Evolutionary conservation across 2,888 invertebrate species (phyloP).

Genomic region (Drosophila meridionalis): DNA sequence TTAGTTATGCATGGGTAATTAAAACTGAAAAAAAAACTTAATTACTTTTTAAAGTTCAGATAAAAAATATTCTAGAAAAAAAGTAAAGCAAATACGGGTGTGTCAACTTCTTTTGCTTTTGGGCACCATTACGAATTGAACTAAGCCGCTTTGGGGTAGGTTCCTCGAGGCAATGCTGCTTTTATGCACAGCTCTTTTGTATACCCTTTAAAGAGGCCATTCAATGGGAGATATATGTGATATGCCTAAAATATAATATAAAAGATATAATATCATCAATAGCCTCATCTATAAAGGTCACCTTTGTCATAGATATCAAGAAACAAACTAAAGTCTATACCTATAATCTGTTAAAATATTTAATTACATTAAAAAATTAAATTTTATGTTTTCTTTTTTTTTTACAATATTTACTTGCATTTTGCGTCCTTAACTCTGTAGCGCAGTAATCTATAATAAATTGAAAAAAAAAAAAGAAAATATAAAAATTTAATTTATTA

Average conservation of each 20-base stretch:
- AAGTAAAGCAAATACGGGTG: neutral
- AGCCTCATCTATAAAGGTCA: no score
- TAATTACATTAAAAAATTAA: no score
- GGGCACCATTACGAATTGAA: slow-evolving; percentile 14
- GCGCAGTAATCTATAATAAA: neutral
- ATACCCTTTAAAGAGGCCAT: neutral
- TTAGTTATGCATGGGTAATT: neutral
- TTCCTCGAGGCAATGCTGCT: slow-evolving; percentile 14
- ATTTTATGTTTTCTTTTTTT: no score
- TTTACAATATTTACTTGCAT: no score
- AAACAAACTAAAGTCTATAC: no score
- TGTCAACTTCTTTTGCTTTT: slow-evolving; percentile 2
- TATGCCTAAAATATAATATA: neutral
- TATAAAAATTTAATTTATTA: neutral
- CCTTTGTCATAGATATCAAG: no score
- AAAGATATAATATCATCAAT: neutral
- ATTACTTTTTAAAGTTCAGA: neutral
- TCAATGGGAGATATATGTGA: neutral
- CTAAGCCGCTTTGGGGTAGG: slow-evolving; percentile 27
- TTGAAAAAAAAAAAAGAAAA: neutral
- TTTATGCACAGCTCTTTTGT: slow-evolving; percentile 18
- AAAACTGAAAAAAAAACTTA: neutral
- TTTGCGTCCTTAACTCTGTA: no score
- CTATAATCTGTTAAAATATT: no score
- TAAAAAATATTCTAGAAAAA: neutral